Base-by-base conservation (phyloP, 2,888 invertebrate genomes). In the Smittia sp. region DNA sequence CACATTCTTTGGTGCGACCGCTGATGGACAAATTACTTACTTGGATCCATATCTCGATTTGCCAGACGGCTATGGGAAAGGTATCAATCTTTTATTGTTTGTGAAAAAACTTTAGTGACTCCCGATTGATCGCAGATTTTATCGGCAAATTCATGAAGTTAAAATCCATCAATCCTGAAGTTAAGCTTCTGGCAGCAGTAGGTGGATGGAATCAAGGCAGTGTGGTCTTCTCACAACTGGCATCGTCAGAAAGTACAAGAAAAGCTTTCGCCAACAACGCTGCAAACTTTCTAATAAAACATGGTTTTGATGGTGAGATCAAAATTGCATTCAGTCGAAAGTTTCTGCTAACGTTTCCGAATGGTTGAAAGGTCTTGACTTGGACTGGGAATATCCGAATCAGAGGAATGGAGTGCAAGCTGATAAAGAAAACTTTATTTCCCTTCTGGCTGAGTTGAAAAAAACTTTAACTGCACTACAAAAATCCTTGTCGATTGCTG, bases 41-140 rank as follows among this genome's bases (percentile, higher is more conserved):
- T 80, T 89, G 13, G 90, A 91, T 78, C 77, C 85, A 0, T 86
- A 84, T 79, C 81, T 88, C 67, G 92, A 92, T 77, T 79, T 89
- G 1, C 84, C 87, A 20, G 87, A 88, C 65, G 83, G 87, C 76
- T 85, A 85, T 78, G 89, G 87, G 18, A 81, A 81, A 78, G 82
- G 86, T 85, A 27, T 63, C 63, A 63, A 63, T 63, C 46, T 46
- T 46, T 46, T 3, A 46, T n/a, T n/a, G 11, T 46, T 46, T 46
- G n/a, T 2, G 46, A 11, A 32, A 32, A 11, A 46, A n/a, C 15
- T 46, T 3, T 46, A 22, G 22, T 22, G 22, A 3, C 18, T 58
- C 58, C 18, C 22, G 58, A 58, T 58, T 18, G 58, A 22, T 58
- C 15, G 20, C 63, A 63, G 63, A 63, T 63, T 27, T 27, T 27